Conservation (phyloP, 2,888 invertebrate genomes). For the Caenorhabditis sp. region DNA sequence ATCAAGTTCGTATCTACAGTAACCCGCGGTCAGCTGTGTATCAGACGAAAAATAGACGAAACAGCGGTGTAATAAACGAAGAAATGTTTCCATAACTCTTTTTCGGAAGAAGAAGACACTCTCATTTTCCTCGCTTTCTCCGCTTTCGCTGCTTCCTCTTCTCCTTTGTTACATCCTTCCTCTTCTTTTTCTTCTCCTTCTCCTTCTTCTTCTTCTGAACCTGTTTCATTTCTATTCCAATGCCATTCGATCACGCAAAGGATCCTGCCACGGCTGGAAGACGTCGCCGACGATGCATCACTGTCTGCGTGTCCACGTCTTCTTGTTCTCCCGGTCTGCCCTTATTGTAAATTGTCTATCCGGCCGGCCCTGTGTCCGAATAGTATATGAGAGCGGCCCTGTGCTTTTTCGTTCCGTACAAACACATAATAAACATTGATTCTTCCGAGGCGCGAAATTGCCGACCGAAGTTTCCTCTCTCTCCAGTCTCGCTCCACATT, state of each 20-base stretch:
- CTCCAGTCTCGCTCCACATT: neutral
- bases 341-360: slow-evolving; percentile 16
- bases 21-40: neutral
- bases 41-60: neutral
- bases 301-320: neutral
- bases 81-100: slow-evolving; percentile 13
- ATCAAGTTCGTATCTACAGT: slow-evolving; percentile 1
- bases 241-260: slow-evolving; percentile 17
- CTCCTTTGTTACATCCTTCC: slow-evolving; percentile 33
- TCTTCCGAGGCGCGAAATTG: neutral
- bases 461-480: too few relatives aligned
- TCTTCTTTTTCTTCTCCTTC: neutral
- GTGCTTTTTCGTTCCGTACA: slow-evolving; percentile 2
- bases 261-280: slow-evolving; percentile 26
- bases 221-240: slow-evolving; percentile 27
- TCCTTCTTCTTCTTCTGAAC: slow-evolving; percentile 17
- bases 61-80: neutral
- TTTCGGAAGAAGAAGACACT: slow-evolving; percentile 11
- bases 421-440: slow-evolving; percentile 8
- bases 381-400: slow-evolving; percentile 3
- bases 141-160: neutral
- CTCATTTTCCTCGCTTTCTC: neutral
- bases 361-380: neutral
- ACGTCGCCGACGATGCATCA: neutral
- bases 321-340: neutral